These are phyloP conservation scores for Amazona guildingii DNA, from an alignment of 2,113 vertebrate species.

Conservation along the genomic window DNA sequence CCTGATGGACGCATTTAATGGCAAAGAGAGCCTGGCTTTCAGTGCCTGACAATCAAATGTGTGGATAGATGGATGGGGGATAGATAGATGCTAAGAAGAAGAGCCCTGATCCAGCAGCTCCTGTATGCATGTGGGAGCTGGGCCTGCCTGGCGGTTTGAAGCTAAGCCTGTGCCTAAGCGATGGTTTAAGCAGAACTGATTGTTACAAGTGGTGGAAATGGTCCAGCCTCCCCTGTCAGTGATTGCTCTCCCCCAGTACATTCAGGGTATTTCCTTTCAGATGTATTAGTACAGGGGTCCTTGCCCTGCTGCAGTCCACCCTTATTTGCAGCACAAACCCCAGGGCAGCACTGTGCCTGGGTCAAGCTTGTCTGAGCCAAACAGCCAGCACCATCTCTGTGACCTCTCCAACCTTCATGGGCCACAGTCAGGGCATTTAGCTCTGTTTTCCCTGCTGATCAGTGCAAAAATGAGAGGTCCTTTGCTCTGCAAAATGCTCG, in stretches of 20 bases:
- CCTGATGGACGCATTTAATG: neutral
- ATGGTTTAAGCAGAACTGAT: neutral
- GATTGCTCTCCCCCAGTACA: neutral
- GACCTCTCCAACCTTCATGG: neutral
- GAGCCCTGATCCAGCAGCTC: neutral
- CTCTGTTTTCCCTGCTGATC: neutral
- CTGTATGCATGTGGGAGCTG: neutral
- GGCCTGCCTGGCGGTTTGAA: neutral
- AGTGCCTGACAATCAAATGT: neutral
- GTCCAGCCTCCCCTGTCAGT: neutral
- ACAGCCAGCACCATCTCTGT: rapidly evolving
- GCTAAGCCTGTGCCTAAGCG: neutral
- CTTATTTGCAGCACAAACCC: neutral
- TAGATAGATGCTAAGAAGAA: neutral
- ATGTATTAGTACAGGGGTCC: neutral
- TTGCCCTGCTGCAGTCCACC: neutral
- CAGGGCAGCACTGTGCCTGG: neutral
- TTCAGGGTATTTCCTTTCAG: neutral
- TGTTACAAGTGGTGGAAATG: neutral
- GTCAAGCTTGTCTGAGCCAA: neutral
- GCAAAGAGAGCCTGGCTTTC: neutral
- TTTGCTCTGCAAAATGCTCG: neutral
- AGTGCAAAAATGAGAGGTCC: neutral
- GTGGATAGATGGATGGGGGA: neutral
- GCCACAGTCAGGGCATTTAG: neutral